A percentile compares a stretch with the other conserved stretches of the same genome.
These are phyloP conservation scores for Neotragus pygmaeus DNA, from an alignment of 2,113 vertebrate species.

Conservation along the genomic window DNA sequence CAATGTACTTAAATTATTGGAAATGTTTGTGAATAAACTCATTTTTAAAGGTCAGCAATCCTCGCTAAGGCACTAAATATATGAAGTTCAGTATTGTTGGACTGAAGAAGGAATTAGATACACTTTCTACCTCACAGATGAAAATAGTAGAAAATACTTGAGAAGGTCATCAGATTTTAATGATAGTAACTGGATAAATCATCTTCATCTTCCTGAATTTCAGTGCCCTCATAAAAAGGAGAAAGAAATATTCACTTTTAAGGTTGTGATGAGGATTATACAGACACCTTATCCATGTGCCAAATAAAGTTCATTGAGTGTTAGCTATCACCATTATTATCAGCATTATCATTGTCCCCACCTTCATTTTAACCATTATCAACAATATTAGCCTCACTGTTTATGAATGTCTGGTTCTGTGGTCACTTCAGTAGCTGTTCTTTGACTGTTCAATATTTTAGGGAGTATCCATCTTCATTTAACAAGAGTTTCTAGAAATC, in stretches of 20 bases:
- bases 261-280: neutral
- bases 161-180: constrained; percentile 40
- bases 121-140: constrained; percentile 9
- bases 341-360: neutral
- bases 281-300: neutral
- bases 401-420: neutral
- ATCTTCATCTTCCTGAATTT: neutral
- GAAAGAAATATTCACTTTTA: neutral
- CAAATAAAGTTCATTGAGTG: neutral
- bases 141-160: constrained; percentile 41
- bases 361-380: constrained; percentile 3
- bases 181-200: neutral
- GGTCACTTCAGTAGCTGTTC: neutral
- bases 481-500: neutral
- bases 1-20: neutral
- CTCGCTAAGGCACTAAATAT: neutral
- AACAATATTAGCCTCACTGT: neutral
- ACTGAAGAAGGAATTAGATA: neutral
- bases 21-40: constrained; percentile 44
- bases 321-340: neutral
- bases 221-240: neutral
- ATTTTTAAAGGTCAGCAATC: constrained; percentile 5
- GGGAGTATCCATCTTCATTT: neutral
- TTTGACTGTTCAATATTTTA: neutral
- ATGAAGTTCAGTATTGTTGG: neutral